Conservation (phyloP, 2,797 vertebrate genomes). For the Kryptolebias ocellatus region DNA sequence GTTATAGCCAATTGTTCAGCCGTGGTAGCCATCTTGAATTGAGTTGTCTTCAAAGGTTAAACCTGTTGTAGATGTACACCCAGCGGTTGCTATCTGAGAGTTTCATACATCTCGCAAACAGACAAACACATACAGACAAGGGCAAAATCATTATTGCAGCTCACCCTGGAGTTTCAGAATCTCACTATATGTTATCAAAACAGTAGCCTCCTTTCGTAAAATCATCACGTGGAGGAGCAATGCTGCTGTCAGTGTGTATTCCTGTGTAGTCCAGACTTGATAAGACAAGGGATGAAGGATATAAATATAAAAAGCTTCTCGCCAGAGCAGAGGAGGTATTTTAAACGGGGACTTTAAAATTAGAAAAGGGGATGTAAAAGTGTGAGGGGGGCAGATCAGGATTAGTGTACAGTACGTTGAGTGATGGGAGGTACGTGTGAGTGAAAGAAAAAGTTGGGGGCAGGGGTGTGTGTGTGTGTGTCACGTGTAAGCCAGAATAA, state of each 20-base stretch:
- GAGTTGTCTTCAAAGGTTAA: too few relatives aligned
- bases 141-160: too few relatives aligned
- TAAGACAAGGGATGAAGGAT: constrained; percentile 14
- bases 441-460: constrained; percentile 43
- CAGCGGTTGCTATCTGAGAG: too few relatives aligned
- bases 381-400: constrained; percentile 47
- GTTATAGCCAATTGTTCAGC: too few relatives aligned
- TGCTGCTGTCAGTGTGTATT: constrained; percentile 32
- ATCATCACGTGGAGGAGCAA: constrained; percentile 24
- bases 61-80: too few relatives aligned
- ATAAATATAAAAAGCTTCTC: constrained; percentile 13
- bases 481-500: constrained; percentile 76
- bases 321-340: constrained; percentile 46
- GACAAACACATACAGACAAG: too few relatives aligned
- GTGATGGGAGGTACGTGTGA: constrained; percentile 46
- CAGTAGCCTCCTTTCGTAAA: too few relatives aligned
- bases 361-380: constrained; percentile 40
- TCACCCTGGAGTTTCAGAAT: too few relatives aligned
- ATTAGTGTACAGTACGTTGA: constrained; percentile 53
- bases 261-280: constrained; percentile 19
- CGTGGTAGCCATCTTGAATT: too few relatives aligned
- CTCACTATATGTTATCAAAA: too few relatives aligned
- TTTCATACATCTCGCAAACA: too few relatives aligned
- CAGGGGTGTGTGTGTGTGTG: constrained; percentile 29
- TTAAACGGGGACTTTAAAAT: constrained; percentile 29